Conservation (phyloP, 2,888 invertebrate species). For the Acleris sparsana region DNA sequence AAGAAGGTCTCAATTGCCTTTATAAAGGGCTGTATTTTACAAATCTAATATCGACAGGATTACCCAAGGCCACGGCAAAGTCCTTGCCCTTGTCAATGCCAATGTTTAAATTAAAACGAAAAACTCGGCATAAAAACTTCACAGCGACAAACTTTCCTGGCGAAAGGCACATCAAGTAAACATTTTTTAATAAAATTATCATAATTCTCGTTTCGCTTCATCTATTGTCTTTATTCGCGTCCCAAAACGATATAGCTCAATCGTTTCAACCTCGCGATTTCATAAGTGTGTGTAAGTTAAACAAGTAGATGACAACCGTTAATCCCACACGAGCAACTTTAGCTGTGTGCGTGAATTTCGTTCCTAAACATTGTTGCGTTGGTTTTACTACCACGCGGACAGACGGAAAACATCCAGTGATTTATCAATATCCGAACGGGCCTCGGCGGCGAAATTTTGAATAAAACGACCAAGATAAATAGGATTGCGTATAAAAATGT, state of each 20-base stretch:
- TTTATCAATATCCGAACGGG: slow-evolving; percentile 7
- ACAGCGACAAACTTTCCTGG: slow-evolving; percentile 12
- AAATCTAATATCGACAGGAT: background rate
- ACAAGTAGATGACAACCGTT: too few species aligned
- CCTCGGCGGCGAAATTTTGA: slow-evolving; percentile 51
- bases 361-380: too few species aligned
- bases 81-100: slow-evolving; percentile 4
- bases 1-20: background rate
- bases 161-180: slow-evolving; percentile 29
- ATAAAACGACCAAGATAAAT: slow-evolving; percentile 54
- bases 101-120: slow-evolving; percentile 16
- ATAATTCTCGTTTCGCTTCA: slow-evolving; percentile 32
- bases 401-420: too few species aligned
- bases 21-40: background rate
- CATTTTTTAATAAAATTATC: slow-evolving; percentile 35
- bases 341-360: too few species aligned
- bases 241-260: slow-evolving; percentile 10
- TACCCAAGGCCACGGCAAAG: background rate
- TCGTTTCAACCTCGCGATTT: too few species aligned
- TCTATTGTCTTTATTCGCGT: slow-evolving; percentile 31
- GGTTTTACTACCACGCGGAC: too few species aligned
- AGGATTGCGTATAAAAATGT: slow-evolving; percentile 54
- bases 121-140: slow-evolving; percentile 20
- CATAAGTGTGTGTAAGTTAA: too few species aligned
- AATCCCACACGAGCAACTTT: too few species aligned